Evolutionary conservation across 2,888 invertebrate species (phyloP), one percentile per base, ranked within the genome.

Genomic region (Philereme transversata): DNA sequence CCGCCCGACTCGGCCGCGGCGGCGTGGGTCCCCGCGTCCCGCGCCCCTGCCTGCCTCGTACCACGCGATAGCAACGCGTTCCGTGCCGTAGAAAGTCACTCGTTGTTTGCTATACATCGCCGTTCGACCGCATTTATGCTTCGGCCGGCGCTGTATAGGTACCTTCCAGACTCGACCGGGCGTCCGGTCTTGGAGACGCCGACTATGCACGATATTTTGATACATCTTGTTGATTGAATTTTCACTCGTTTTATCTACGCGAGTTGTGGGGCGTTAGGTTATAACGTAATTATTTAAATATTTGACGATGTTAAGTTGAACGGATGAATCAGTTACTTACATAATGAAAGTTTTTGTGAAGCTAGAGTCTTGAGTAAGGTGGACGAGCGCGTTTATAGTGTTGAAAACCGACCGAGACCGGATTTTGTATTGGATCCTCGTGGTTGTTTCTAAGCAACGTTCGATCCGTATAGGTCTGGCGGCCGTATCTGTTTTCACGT

Each of bases 31-130:
- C 83, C 79, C 79, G 63, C 77, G 77, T 76, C 77, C 74, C 71
- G 66, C 74, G 68, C 67, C 74, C 71, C 65, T 74, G 68, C 67
- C 74, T 74, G 80, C 80, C 83, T 76, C 78, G 74, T 77, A 84
- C 87, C 83, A 82, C 79, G 84, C 74, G 76, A 78, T 78, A 79
- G 81, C 83, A 81, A 88, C 89, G 89, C 89, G 84, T 75, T 81
- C 78, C 72, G 73, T 77, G 70, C 77, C 76, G 83, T 83, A 84
- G 87, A 87, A 84, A 83, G 83, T 79, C 80, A 80, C 83, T 75
- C 83, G 71, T 72, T 71, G 81, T 74, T 77, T 81, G 78, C 64
- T 73, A 69, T 87, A 84, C 88, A 88, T 79, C 75, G 88, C 82
- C 70, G 80, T 76, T 66, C 55, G 69, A 71, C 68, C 68, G 60